Evolutionary conservation across 2,797 vertebrate species (phyloP), one percentile per base, ranked within the genome.

Genomic region (Todus mexicanus): DNA sequence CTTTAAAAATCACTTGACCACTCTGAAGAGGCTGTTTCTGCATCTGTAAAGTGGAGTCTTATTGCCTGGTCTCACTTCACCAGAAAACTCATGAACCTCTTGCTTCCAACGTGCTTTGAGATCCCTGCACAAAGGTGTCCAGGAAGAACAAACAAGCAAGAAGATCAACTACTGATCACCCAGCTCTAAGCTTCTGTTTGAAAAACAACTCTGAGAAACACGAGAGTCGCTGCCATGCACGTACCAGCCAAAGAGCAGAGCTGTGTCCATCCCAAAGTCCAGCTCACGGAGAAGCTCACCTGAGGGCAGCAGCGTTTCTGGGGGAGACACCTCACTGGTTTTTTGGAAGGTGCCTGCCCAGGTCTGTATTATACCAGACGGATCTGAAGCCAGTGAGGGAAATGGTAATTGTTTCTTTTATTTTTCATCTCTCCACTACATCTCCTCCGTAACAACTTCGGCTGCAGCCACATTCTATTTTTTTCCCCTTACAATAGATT

Each of bases 401-500:
- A 86, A 92, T 51, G 72, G 75, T 79, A 92, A 95, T 92, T 87
- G 68, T 72, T 90, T 21, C 54, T 66, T 84, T 73, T 84, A 47
- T 56, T 86, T 90, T 76, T 68, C 87, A 91, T 93, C 84, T 85
- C 64, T 89, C 23, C 76, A 40, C 65, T 53, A 10, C 79, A 91
- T 91, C 79, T 93, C 74, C 60, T 95, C 73, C 60, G 64, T 79
- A 80, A 92, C 90, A 89, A 87, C 82, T 78, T 77, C 13, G 1
- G 84, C 86, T 91, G 35, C 89, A 92, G 90, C 56, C 84, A 81
- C 86, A 51, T 85, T 94, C 94, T 92, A 73, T 87, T 89, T 91
- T 82, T 50, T 40, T 35, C 43, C 82, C 89, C 16, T 91, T 66
- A 79, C 94, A 95, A 96, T 94, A 94, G 87, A 94, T 94, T 96